Percentiles rank a stretch among this genome's conserved stretches.
Evolutionary conservation across 2,113 vertebrate species (phyloP).

Genomic region (Carollia perspicillata): DNA sequence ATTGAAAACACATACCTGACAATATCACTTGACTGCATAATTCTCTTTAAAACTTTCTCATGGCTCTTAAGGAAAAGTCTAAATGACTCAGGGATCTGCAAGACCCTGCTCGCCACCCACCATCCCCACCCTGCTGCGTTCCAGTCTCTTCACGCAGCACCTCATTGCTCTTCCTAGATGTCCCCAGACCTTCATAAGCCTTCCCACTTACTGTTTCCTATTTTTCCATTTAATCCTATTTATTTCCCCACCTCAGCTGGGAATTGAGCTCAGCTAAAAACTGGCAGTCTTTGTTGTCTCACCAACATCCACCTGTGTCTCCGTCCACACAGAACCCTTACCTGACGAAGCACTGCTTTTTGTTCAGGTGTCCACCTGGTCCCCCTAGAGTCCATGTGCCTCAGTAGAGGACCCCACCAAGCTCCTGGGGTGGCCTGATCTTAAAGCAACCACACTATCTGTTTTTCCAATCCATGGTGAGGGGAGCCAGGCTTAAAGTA

Average conservation of each 20-base stretch:
- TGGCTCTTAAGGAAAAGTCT: neutral
- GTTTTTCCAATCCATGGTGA: neutral
- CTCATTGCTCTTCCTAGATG: neutral
- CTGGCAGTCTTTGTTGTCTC: neutral
- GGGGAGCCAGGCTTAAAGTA: neutral
- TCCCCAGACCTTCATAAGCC: too few relatives aligned
- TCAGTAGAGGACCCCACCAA: neutral
- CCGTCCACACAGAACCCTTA: neutral
- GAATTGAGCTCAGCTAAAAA: neutral
- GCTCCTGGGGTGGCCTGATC: too few relatives aligned
- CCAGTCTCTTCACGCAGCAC: neutral
- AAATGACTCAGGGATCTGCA: neutral
- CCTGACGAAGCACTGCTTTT: neutral
- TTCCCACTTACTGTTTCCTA: neutral
- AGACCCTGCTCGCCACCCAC: neutral
- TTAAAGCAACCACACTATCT: neutral
- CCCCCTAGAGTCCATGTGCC: neutral
- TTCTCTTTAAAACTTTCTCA: neutral
- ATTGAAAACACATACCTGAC: neutral
- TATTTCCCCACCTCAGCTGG: neutral
- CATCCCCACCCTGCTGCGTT: rapidly evolving
- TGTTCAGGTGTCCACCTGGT: too few relatives aligned
- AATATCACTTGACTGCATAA: neutral
- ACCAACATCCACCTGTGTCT: too few relatives aligned
- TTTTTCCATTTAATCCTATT: neutral